Evolutionary conservation across 2,113 vertebrate genomes (phyloP).

Genomic region (Poeciliopsis prolifica): DNA sequence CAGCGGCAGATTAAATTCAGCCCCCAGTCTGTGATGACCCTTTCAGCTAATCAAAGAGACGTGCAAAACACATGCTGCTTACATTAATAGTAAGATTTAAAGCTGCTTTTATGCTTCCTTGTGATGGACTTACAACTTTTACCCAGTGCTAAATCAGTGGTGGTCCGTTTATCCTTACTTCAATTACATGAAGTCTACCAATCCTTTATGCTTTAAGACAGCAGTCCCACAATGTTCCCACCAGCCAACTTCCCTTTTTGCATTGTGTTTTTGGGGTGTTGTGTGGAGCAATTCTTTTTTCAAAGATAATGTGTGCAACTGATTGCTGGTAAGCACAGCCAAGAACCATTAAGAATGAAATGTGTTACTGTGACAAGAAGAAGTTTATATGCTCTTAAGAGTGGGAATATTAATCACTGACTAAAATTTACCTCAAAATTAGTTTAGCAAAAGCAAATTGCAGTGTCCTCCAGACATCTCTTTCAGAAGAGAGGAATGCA

Average conservation of each 20-base stretch:
- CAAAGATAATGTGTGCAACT: not conserved
- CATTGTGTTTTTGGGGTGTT: not conserved
- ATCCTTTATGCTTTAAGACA: not conserved
- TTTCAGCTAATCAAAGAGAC: not conserved
- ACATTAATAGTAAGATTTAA: not conserved
- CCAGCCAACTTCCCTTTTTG: not conserved
- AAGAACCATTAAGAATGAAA: not conserved
- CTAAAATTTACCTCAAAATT: not conserved
- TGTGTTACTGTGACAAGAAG: not conserved
- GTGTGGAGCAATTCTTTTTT: not conserved
- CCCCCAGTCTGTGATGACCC: not conserved
- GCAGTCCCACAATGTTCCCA: not conserved
- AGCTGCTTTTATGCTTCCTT: not conserved
- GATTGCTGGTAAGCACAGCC: not conserved
- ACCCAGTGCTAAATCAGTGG: not conserved
- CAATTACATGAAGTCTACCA: not conserved
- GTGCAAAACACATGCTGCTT: not conserved
- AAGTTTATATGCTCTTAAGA: not conserved
- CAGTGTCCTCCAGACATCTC: not conserved
- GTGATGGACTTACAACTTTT: not conserved
- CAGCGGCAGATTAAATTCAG: not conserved
- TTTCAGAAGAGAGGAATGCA: not conserved
- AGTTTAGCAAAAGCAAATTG: not conserved
- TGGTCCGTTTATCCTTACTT: not conserved
- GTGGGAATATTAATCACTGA: not conserved